Evolutionary conservation across 2,797 vertebrate genomes (phyloP).

Genomic region (Pseudochirops cupreus): DNA sequence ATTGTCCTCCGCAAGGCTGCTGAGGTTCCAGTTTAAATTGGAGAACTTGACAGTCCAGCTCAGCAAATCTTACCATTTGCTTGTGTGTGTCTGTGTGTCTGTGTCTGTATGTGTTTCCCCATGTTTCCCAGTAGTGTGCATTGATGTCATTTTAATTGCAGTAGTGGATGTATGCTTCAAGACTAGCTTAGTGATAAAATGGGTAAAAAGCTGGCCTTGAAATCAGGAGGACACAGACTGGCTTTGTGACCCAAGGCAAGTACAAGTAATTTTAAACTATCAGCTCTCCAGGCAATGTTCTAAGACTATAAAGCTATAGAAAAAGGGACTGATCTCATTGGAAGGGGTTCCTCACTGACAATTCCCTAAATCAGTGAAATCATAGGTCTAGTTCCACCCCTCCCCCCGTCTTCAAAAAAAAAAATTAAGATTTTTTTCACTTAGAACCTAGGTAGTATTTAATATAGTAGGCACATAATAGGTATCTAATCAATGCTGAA

Average conservation of each 20-base stretch:
- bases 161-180: neutral
- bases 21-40: neutral
- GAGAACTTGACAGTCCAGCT: neutral
- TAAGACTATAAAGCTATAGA: neutral
- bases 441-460: neutral
- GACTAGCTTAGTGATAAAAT: neutral
- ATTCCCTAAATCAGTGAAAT: neutral
- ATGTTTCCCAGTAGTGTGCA: neutral
- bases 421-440: neutral
- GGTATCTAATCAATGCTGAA: neutral
- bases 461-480: neutral
- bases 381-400: neutral
- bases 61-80: slow-evolving; percentile 12
- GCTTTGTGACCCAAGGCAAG: neutral
- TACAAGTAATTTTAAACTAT: neutral
- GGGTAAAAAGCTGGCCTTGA: neutral
- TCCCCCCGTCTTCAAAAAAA: neutral
- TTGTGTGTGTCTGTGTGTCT: no score
- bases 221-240: neutral
- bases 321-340: neutral
- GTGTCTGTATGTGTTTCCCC: no score
- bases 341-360: neutral
- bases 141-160: neutral
- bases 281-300: neutral
- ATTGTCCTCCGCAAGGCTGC: neutral